phyloP scores from a whole-genome alignment of 2,113 vertebrate species.

The Callospermophilus lateralis region DNA sequence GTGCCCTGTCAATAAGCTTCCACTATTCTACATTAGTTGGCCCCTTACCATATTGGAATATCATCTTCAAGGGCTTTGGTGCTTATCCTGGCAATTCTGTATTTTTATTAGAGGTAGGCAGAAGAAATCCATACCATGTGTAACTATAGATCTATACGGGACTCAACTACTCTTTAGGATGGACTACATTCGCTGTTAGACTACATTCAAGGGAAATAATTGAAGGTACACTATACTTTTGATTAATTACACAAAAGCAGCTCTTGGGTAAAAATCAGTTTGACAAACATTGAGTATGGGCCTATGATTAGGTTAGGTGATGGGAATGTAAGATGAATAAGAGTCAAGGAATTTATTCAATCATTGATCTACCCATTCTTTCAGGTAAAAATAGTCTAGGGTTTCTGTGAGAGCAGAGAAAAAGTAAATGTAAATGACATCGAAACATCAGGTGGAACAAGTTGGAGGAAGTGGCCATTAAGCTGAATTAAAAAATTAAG shows the following conservation, averaged over 20 bases:
- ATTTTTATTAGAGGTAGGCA: conserved; percentile 10
- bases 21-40: neutral
- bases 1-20: neutral
- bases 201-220: neutral
- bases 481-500: neutral
- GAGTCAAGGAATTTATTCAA: neutral
- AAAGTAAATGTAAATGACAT: conserved; percentile 22
- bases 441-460: neutral
- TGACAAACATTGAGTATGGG: neutral
- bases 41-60: neutral
- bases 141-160: neutral
- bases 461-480: neutral
- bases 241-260: neutral
- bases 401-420: neutral
- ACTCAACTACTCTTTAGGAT: neutral
- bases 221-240: neutral
- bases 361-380: neutral
- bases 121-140: neutral
- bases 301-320: neutral
- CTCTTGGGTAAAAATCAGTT: conserved; percentile 42
- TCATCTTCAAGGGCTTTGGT: neutral
- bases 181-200: neutral
- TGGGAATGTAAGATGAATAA: neutral
- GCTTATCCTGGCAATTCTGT: conserved; percentile 1
- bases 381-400: neutral